These are phyloP conservation scores for Calcarius ornatus DNA, from an alignment of 2,113 vertebrate genomes.

Conservation along the genomic window DNA sequence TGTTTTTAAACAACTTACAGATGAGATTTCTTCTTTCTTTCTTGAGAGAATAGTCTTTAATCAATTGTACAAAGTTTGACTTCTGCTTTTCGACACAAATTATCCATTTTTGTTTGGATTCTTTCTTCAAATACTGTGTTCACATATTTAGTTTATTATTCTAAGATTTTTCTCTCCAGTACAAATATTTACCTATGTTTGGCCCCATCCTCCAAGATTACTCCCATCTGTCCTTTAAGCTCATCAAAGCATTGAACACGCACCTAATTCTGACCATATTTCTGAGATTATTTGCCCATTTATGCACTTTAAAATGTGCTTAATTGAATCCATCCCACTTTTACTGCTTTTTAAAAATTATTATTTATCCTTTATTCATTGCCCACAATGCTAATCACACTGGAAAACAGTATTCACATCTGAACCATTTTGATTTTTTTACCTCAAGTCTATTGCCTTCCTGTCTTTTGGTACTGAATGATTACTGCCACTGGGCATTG, in stretches of 20 bases:
- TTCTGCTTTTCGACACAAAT: neutral
- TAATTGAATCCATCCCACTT: neutral
- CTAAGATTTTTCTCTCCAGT: neutral
- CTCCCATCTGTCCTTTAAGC: neutral
- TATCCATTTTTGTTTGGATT: neutral
- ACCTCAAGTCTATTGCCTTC: neutral
- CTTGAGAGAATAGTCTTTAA: neutral
- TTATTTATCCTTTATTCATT: neutral
- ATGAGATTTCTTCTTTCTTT: neutral
- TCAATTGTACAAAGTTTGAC: neutral
- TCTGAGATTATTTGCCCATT: neutral
- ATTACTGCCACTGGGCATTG: neutral
- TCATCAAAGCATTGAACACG: neutral
- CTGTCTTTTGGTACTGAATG: neutral
- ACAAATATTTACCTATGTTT: neutral
- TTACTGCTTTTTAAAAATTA: neutral
- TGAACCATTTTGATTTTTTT: neutral
- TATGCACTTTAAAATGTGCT: neutral
- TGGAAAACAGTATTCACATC: neutral
- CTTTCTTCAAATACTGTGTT: neutral
- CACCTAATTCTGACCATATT: neutral
- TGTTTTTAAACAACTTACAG: neutral
- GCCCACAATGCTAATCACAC: neutral
- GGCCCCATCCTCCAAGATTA: neutral
- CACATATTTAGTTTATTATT: neutral